A percentile compares a stretch with the other conserved stretches of the same genome.
phyloP scores from a whole-genome alignment of 2,113 vertebrate genomes.

The Morone chrysops region DNA sequence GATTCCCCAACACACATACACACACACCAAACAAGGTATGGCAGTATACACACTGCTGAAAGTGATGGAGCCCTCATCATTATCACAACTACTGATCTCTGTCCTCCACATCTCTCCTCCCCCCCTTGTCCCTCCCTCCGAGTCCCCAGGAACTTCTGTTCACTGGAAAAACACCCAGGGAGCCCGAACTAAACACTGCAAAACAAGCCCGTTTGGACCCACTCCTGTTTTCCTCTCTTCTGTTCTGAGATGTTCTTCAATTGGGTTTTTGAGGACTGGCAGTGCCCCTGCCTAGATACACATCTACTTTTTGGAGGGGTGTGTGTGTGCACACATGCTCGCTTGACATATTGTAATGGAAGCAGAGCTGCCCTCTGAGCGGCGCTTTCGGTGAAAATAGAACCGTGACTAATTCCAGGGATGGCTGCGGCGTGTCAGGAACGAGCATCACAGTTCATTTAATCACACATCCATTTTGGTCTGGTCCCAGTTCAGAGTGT shows the following conservation, averaged over 20 bases:
- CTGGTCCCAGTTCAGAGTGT: slow-evolving; percentile 73
- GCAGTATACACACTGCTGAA: neutral
- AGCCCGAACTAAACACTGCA: slow-evolving; percentile 59
- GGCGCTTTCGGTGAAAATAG: slow-evolving; percentile 57
- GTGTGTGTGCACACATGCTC: neutral
- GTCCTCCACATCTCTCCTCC: neutral
- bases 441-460: slow-evolving; percentile 70
- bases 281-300: slow-evolving; percentile 28
- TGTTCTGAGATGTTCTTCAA: slow-evolving; percentile 21
- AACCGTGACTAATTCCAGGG: slow-evolving; percentile 66
- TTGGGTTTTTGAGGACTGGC: slow-evolving; percentile 35
- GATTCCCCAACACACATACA: slow-evolving; percentile 27
- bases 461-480: slow-evolving; percentile 69
- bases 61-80: slow-evolving; percentile 21
- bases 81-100: slow-evolving; percentile 9
- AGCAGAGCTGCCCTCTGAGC: slow-evolving; percentile 31
- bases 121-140: neutral
- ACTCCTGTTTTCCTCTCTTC: slow-evolving; percentile 35
- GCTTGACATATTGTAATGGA: slow-evolving; percentile 46
- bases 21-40: slow-evolving; percentile 1
- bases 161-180: slow-evolving; percentile 49
- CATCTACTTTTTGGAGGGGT: slow-evolving; percentile 19
- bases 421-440: slow-evolving; percentile 67
- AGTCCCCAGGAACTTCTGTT: slow-evolving; percentile 21
- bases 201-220: slow-evolving; percentile 52